Evolutionary conservation across 1,140 invertebrate species (phyloP).

Genomic region (Acarapis woodi): DNA sequence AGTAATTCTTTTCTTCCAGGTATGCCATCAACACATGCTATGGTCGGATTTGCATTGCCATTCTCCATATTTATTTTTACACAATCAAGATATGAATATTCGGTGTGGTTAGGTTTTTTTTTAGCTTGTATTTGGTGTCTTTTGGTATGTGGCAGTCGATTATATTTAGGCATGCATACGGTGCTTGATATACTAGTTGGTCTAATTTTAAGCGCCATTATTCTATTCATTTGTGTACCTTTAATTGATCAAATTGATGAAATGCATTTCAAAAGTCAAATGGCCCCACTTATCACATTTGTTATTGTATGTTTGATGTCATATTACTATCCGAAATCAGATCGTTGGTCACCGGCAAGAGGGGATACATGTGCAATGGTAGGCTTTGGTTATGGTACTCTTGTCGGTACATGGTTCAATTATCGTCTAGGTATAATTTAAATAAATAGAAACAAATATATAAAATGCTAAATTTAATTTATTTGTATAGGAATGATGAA

Average conservation of each 20-base stretch:
- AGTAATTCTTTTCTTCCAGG: too few relatives aligned
- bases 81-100: conserved; percentile 40
- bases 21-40: conserved; percentile 77
- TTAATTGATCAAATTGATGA: conserved; percentile 37
- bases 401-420: conserved; percentile 50
- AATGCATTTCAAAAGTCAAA: conserved; percentile 32
- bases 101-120: conserved; percentile 18
- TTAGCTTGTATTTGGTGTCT: conserved; percentile 29
- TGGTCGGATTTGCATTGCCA: conserved; percentile 56
- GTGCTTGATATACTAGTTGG: conserved; percentile 47
- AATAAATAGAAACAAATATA: too few relatives aligned
- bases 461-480: too few relatives aligned
- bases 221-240: conserved; percentile 40
- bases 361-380: conserved; percentile 58
- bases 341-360: conserved; percentile 53
- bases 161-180: conserved; percentile 77
- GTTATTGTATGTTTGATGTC: conserved; percentile 30
- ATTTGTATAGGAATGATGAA: too few relatives aligned
- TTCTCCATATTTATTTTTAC: conserved; percentile 51
- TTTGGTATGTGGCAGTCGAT: conserved; percentile 45
- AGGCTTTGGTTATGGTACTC: conserved; percentile 39
- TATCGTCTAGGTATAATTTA: conserved; percentile 32
- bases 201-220: conserved; percentile 27
- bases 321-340: conserved; percentile 32
- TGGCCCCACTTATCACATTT: conserved; percentile 31